Evolutionary conservation across 2,113 vertebrate species (phyloP).

Genomic region (Lepidothrix coronata): DNA sequence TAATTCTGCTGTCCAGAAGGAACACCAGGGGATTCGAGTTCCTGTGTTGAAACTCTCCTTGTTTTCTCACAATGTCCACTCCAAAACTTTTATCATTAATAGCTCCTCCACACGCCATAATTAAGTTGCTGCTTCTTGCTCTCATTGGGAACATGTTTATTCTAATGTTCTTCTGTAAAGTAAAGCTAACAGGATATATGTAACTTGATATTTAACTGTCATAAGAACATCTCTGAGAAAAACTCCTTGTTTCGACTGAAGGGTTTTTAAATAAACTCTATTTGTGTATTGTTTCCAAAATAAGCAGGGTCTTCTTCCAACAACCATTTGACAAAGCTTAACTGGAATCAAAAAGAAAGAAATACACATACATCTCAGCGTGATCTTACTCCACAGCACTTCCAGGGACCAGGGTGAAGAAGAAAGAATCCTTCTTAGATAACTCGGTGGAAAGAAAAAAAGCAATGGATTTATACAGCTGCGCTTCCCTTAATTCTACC

Average conservation of each 20-base stretch:
- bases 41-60: not conserved
- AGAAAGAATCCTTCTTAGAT: conserved; percentile 58
- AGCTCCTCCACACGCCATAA: not conserved
- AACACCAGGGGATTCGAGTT: not conserved
- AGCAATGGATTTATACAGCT: conserved; percentile 54
- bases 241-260: not conserved
- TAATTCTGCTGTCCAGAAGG: conserved; percentile 27
- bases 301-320: not conserved
- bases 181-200: not conserved
- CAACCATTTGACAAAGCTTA: not conserved
- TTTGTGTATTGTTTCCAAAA: not conserved
- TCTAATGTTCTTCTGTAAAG: not conserved
- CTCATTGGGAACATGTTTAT: not conserved
- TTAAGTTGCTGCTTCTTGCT: not conserved
- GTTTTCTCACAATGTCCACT: not conserved
- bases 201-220: not conserved
- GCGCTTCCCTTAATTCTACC: conserved; percentile 41
- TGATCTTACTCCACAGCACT: not conserved
- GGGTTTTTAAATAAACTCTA: not conserved
- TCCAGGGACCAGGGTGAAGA: not conserved
- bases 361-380: not conserved
- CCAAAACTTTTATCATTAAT: not conserved
- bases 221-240: fast-evolving
- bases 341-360: not conserved
- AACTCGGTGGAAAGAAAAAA: not conserved